Percentiles rank a stretch among this genome's conserved stretches.
Conservation (phyloP, 2,113 vertebrate genomes). For the Connochaetes taurinus region DNA sequence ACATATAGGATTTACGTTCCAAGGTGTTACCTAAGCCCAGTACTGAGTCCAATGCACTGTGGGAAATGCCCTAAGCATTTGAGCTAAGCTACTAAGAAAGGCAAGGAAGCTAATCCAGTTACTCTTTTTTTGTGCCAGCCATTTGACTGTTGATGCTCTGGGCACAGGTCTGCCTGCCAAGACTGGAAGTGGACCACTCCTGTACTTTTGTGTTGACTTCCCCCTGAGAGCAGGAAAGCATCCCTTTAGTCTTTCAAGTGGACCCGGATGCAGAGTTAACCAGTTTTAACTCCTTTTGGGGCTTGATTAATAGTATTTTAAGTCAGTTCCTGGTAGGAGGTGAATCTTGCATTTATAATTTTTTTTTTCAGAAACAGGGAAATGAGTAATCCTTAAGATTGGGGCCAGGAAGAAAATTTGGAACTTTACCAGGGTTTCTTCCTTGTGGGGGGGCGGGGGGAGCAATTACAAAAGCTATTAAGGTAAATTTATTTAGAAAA, state of each 20-base stretch:
- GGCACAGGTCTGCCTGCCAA: neutral
- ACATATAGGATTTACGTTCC: neutral
- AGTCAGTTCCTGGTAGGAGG: conserved; percentile 54
- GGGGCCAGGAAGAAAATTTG: conserved; percentile 23
- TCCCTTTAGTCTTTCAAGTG: neutral
- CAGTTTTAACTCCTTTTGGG: neutral
- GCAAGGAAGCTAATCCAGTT: neutral
- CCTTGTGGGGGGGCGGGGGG: fast-evolving
- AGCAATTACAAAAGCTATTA: neutral
- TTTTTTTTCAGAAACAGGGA: conserved; percentile 13
- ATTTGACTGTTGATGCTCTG: neutral
- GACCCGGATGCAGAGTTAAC: neutral
- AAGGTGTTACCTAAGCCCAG: neutral
- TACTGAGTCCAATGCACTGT: neutral
- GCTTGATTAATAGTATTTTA: conserved; percentile 33
- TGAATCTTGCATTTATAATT: neutral
- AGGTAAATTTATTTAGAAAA: neutral
- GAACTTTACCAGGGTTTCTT: neutral
- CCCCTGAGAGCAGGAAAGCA: neutral
- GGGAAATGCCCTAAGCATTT: neutral
- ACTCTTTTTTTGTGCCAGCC: neutral
- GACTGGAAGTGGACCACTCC: conserved; percentile 29
- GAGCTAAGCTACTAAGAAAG: neutral
- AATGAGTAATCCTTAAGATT: conserved; percentile 37
- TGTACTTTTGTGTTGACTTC: neutral